Conservation (phyloP, 2,113 vertebrate species). For the Lynx canadensis region DNA sequence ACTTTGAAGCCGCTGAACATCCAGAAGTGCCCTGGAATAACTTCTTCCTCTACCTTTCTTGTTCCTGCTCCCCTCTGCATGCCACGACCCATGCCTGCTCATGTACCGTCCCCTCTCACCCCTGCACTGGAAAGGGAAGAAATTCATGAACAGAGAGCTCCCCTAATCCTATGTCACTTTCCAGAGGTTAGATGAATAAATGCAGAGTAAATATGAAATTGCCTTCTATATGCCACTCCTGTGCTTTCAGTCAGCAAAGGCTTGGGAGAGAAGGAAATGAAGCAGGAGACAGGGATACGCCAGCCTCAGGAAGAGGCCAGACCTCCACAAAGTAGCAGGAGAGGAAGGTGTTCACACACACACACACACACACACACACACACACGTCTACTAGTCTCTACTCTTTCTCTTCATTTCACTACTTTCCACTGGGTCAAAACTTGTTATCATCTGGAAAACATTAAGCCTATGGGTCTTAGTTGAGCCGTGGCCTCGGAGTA, state of each 20-base stretch:
- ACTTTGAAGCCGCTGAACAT: background rate
- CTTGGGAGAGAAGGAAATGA: background rate
- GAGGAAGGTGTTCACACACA: background rate
- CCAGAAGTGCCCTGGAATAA: background rate
- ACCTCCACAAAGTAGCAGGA: too few relatives aligned
- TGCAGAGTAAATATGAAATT: background rate
- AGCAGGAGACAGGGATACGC: background rate
- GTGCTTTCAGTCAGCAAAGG: background rate
- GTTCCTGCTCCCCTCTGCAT: background rate
- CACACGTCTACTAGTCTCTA: background rate
- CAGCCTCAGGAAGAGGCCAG: background rate
- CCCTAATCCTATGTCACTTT: background rate
- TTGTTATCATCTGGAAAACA: background rate
- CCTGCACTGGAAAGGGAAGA: background rate
- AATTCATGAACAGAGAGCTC: background rate
- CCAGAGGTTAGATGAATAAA: background rate
- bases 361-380: background rate
- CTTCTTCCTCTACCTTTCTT: background rate
- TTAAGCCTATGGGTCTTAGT: background rate
- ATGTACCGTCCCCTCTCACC: too few relatives aligned
- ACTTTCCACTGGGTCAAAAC: background rate
- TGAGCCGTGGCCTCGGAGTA: background rate
- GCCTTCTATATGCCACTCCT: background rate
- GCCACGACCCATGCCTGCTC: accelerated
- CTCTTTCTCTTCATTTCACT: background rate